Base-by-base conservation (phyloP, 1,140 invertebrate species). In the Episyrphus balteatus region DNA sequence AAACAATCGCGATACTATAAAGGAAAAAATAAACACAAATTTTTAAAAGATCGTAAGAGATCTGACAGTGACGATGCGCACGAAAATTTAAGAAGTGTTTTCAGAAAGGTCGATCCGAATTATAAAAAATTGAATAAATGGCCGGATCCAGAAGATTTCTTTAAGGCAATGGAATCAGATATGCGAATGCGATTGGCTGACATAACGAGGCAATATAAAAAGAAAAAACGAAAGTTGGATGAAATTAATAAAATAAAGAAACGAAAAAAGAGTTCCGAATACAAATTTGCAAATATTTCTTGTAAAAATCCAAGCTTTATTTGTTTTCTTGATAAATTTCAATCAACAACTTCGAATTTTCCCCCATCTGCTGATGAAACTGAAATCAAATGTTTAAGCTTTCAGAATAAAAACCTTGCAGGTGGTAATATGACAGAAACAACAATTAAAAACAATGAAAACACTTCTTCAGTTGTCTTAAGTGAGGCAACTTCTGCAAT, bases 101-200 rank as follows among this genome's bases (percentile, higher is more conserved):
- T 66, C 17, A 49, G 55, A 19, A 66, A 46, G 7, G 50, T 64
- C 19, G 52, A 61, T 61, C 61, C 59, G 40, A 52, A 48, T 19
- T 59, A 57, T n/a, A 55, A 65, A 44, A 54, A 58, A 7, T 56
- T 59, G 30, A 64, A 59, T 3, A 72, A 77, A 21, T 76, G 72
- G 71, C 72, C 75, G 0, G 73, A 75, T 13, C 66, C 70, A 11
- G 63, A 72, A 31, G 69, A 72, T 30, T 73, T 79, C 30, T 85
- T 86, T 64, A 83, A 83, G 61, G 77, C 80, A 1, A 80, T 83
- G 60, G 86, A 90, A 62, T 68, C 83, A 49, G 81, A 86, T 55
- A 89, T 91, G 84, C 73, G 84, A 21, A 78, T 82, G 62, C 74
- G 79, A 36, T 59, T 92, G 46, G 84, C 86, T 1, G 85, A 89